Evolutionary conservation across 2,113 vertebrate genomes (phyloP), one percentile per base, ranked within the genome.

Genomic region (Pipa parva): DNA sequence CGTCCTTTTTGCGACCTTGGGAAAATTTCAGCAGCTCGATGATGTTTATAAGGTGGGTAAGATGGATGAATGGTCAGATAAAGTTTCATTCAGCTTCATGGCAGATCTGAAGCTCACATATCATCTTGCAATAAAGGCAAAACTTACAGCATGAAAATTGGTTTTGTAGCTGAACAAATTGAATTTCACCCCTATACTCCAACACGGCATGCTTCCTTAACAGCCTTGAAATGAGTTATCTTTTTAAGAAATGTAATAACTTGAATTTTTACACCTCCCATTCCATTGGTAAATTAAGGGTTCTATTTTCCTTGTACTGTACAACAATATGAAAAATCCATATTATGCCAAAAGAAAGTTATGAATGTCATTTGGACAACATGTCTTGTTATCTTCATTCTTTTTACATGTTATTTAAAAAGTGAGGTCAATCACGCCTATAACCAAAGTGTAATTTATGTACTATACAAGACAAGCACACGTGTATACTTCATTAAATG

Each of bases 81-180:
- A 61, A 49, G 66, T 61, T 70, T 60, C 49, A 70, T 70, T 70
- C 57, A 61, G 58, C 66, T 45, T 11, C 31, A 57, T 18, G 29
- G 55, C 55, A 57, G 27, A 36, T 67, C 33, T 54, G 57, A 52
- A 61, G 66, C 66, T 61, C 66, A 70, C 66, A 70, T 70, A 61
- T 70, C 66, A 70, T 70, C 49, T 60, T 46, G 66, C 66, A 61
- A 70, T 70, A 70, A 69, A 69, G 66, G 48, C 59, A 70, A 70
- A 70, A 70, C 66, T 52, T 70, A 61, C 66, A 70, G 66, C 66
- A 61, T 70, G 66, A 61, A 70, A 70, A 70, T 70, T 70, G 66
- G 66, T 70, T 70, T 70, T 70, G 66, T 70, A 70, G 66, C 66
- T 70, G 66, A 70, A 70, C 66, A 70, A 70, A 70, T 70, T 70